A percentile compares a stretch with the other conserved stretches of the same genome.
These are phyloP conservation scores for Epistrophe eligans DNA, from an alignment of 2,888 invertebrate species.

Conservation along the genomic window DNA sequence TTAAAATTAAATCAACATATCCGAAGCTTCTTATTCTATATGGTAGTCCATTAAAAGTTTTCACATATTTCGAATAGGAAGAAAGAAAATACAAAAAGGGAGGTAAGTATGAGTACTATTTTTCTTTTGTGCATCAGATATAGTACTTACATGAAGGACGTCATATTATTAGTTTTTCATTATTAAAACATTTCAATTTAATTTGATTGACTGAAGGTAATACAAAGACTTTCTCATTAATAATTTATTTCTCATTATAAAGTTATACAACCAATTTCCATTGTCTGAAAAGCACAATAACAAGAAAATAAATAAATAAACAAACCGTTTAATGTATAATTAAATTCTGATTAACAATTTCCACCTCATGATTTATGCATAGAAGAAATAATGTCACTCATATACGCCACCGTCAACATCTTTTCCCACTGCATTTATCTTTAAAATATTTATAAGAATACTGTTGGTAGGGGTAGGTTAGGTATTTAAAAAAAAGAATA, in stretches of 20 bases:
- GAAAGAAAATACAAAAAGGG: too few relatives aligned
- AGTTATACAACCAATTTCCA: neutral
- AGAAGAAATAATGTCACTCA: neutral
- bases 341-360: neutral
- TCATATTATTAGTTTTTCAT: neutral
- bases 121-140: too few relatives aligned
- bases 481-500: neutral
- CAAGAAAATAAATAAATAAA: neutral
- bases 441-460: too few relatives aligned
- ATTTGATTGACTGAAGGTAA: neutral
- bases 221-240: neutral
- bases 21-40: too few relatives aligned
- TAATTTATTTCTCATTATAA: neutral
- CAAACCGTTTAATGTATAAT: neutral
- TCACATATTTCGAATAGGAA: too few relatives aligned
- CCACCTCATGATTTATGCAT: slow-evolving; percentile 3
- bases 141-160: too few relatives aligned
- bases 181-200: neutral
- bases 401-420: neutral
- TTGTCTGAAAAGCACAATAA: neutral
- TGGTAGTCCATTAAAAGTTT: too few relatives aligned
- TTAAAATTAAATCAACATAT: too few relatives aligned
- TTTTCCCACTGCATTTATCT: neutral
- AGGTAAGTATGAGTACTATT: too few relatives aligned
- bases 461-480: neutral